Conservation (phyloP, 2,113 vertebrate genomes). For the Fregetta grallaria region DNA sequence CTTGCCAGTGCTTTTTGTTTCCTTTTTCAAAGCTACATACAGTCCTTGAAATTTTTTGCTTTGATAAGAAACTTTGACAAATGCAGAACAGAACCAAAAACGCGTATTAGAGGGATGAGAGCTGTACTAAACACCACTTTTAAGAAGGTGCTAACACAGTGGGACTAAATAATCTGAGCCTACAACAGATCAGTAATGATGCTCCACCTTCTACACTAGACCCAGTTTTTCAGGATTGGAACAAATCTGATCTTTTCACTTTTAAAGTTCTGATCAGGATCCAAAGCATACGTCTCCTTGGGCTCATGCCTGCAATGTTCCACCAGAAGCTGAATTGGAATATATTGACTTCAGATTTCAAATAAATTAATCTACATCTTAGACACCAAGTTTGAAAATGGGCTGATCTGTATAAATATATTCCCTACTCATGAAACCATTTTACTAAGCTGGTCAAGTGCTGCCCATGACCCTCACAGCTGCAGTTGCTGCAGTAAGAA, state of each 20-base stretch:
- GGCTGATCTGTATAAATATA: neutral
- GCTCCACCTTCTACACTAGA: neutral
- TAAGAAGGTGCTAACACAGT: neutral
- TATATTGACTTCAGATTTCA: neutral
- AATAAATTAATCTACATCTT: neutral
- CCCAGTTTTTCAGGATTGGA: neutral
- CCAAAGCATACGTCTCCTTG: neutral
- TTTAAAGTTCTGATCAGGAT: neutral
- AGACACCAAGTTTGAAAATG: neutral
- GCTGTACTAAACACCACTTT: neutral
- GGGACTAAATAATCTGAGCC: neutral
- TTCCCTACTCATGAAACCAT: neutral
- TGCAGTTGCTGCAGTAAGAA: neutral
- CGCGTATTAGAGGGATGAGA: neutral
- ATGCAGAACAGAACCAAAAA: neutral
- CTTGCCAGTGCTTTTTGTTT: neutral
- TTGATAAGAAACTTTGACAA: neutral
- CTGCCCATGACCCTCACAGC: neutral
- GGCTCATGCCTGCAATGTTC: neutral
- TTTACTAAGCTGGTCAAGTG: neutral
- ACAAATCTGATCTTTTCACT: neutral
- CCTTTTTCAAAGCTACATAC: neutral
- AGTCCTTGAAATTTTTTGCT: neutral
- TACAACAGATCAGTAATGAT: neutral
- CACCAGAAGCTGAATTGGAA: neutral